These are phyloP conservation scores for Pterois miles DNA, from an alignment of 2,797 vertebrate genomes.

Conservation along the genomic window DNA sequence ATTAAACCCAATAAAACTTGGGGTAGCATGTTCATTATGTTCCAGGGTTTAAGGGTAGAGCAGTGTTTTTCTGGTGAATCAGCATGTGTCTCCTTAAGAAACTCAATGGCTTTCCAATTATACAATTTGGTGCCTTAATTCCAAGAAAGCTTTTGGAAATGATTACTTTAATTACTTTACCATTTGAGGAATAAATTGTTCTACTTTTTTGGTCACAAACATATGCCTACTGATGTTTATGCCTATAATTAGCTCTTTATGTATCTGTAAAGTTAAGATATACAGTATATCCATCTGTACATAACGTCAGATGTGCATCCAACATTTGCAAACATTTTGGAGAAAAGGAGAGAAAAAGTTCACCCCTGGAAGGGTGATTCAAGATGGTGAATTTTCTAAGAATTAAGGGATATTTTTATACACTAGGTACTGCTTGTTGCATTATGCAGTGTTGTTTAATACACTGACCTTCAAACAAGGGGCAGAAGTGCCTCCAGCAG, in stretches of 20 bases:
- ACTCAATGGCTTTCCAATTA: background rate
- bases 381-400: background rate
- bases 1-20: background rate
- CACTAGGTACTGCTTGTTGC: background rate
- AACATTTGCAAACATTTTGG: background rate
- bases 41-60: background rate
- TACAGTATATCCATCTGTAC: background rate
- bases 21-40: background rate
- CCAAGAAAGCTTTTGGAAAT: background rate
- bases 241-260: background rate
- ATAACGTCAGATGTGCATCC: background rate
- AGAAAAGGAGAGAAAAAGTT: background rate
- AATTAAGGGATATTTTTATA: background rate
- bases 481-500: constrained; percentile 81
- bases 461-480: constrained; percentile 79
- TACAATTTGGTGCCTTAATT: background rate
- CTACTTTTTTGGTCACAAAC: background rate
- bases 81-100: background rate
- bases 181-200: background rate
- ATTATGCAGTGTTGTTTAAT: background rate
- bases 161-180: background rate
- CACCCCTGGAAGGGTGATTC: background rate
- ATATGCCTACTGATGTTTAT: background rate
- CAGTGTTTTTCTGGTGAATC: background rate
- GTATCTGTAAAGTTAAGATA: background rate